These are phyloP conservation scores for Galendromus occidentalis DNA, from an alignment of 1,140 invertebrate genomes.

Conservation along the genomic window DNA sequence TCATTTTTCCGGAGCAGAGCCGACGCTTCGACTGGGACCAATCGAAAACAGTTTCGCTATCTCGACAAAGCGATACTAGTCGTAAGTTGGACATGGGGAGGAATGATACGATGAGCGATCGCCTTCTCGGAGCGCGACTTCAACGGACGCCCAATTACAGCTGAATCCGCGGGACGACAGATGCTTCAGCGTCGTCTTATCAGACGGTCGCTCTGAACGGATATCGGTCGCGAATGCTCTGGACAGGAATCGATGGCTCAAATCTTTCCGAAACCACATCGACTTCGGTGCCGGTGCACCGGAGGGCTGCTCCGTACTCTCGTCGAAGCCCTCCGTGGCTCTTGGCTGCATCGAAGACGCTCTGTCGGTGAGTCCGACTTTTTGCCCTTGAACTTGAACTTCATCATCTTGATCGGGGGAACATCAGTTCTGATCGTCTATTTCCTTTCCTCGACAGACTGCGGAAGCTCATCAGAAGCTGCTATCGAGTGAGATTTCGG, in stretches of 20 bases:
- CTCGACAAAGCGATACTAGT: background rate
- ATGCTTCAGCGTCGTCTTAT: background rate
- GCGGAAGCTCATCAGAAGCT: background rate
- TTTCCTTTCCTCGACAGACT: background rate
- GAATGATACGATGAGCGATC: background rate
- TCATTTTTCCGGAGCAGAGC: background rate
- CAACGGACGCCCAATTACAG: background rate
- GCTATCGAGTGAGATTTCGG: background rate
- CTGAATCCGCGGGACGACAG: background rate
- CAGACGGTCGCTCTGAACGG: background rate
- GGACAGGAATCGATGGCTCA: background rate
- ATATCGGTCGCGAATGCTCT: background rate
- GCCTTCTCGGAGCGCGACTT: background rate
- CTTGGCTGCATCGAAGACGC: background rate
- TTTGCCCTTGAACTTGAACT: background rate
- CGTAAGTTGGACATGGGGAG: background rate
- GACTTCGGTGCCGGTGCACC: background rate
- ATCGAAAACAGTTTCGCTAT: background rate
- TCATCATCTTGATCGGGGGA: too few relatives aligned
- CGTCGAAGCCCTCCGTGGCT: background rate
- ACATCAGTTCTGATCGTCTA: too few relatives aligned
- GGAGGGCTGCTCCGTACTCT: too few relatives aligned
- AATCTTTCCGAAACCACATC: background rate
- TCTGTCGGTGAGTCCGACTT: background rate
- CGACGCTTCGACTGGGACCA: background rate